phyloP scores from a whole-genome alignment of 2,113 vertebrate species.

The Anguilla rostrata region DNA sequence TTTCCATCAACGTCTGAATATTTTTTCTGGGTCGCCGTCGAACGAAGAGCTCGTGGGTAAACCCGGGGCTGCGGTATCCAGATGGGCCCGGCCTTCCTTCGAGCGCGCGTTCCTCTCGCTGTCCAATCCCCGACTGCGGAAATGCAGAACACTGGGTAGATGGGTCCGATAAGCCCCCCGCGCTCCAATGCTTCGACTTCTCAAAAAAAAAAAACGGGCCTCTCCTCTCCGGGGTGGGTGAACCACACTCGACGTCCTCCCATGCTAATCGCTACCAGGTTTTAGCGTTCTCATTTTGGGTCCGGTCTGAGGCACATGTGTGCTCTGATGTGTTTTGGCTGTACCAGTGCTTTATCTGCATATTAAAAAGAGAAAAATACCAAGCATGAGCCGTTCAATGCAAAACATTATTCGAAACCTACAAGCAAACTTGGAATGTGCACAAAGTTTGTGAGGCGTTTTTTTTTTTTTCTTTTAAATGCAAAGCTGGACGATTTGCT shows the following conservation, averaged over 20 bases:
- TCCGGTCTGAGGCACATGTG: not conserved
- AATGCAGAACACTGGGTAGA: not conserved
- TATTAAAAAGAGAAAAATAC: not conserved
- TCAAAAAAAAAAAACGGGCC: not conserved
- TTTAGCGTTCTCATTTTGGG: not conserved
- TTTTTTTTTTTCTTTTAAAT: no score
- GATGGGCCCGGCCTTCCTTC: not conserved
- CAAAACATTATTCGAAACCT: no score
- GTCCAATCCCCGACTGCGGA: not conserved
- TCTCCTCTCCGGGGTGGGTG: not conserved
- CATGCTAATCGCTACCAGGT: constrained; percentile 6
- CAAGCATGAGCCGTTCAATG: no score
- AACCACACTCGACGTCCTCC: not conserved
- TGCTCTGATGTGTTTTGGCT: not conserved
- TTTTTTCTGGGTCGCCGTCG: not conserved
- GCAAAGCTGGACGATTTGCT: no score
- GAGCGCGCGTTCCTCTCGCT: not conserved
- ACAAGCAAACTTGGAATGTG: no score
- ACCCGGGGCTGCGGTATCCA: not conserved
- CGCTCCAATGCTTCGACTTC: not conserved
- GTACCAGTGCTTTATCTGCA: not conserved
- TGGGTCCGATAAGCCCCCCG: not conserved
- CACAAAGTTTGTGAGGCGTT: no score
- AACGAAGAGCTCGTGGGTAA: not conserved
- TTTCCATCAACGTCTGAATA: not conserved